Base-by-base conservation (phyloP, 2,888 invertebrate genomes). In the Stenodema calcarata region DNA sequence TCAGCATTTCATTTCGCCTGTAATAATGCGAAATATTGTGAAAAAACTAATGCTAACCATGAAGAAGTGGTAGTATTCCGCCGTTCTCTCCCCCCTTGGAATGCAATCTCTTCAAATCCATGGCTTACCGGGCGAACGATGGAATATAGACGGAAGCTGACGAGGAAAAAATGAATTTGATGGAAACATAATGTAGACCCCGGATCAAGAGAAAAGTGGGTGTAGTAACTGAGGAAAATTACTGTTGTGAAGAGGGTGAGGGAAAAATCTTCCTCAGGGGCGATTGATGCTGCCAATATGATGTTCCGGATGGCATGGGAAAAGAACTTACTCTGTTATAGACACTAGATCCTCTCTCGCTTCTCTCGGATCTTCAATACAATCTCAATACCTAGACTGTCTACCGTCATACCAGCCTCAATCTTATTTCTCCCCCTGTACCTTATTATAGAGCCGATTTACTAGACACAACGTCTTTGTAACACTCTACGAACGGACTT, bases 381-480 rank as follows among this genome's bases (percentile, higher is more conserved):
- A 78, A 78, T 42, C 78, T 78, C 76, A 18, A 76, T 76, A 76
- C 41, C 76, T 41, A 16, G n/a, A 42, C 23, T 14, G 41, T 42
- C n/a, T 35, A 16, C 41, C 30, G n/a, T 78, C 42, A 3, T 44
- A 78, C n/a, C 78, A 18, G 14, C 12, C 41, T 23, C 23, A 14
- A 14, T 18, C 18, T 78, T 78, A 44, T 78, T 27, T 14, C 3
- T 23, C 27, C 44, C 44, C 27, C 27, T 14, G 11, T 23, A 44
- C 78, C 78, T 78, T 78, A 78, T 78, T 78, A 78, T 44, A 78
- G 44, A 78, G 78, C 44, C 78, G 44, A 78, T 78, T 78, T 44
- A 23, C 78, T 44, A 14, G 18, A 27, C 41, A 27, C 44, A 44
- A 78, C 44, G 44, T 78, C 75, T 75, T 35, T 75, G 28, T 75